Base-by-base conservation (phyloP, 2,888 invertebrate genomes). In the Aspidapion aeneum region DNA sequence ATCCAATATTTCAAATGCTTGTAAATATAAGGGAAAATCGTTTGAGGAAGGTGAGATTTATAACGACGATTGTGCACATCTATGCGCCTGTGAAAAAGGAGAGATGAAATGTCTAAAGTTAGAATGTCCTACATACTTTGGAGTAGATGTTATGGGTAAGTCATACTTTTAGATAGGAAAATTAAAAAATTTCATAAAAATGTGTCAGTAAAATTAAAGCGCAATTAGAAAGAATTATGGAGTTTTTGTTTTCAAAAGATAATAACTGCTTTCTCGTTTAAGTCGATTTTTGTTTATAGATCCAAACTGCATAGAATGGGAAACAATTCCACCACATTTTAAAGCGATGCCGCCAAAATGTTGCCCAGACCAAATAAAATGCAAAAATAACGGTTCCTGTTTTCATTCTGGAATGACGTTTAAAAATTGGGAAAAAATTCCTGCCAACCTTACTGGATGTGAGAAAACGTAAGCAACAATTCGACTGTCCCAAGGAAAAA, bases 301-400 rank as follows among this genome's bases (percentile, higher is more conserved):
- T 73, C 90, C 93, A 0, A 87, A 90, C 65, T 96, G 95, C 74
- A 82, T 94, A 7, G 87, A 90, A 68, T 95, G 95, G 95, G 93
- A 93, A 65, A 89, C 91, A 0, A 88, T 87, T 19, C 93, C 93
- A 0, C 85, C 88, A 0, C 82, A 87, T 73, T 89, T 90, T 68
- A 81, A 83, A 1, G 87, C 92, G 0, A 82, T 83, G 50, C 87
- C 91, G 0, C 94, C 94, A 0, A 86, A 88, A 71, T 94, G 94
- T 77, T 94, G 94, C 74, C 92, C 93, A 0, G 85, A 92, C 69
- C 84, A 90, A 66, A 87, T 94, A 65, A 83, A 85, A 48, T 94
- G 94, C 70, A 84, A 89, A 63, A 89, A 89, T 75, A 93, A 94
- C 74, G 93, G 94, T 0, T 91, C 93, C 1, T 67, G 67, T 61